phyloP scores from a whole-genome alignment of 1,140 invertebrate species.

The Drosophila biarmipes region DNA sequence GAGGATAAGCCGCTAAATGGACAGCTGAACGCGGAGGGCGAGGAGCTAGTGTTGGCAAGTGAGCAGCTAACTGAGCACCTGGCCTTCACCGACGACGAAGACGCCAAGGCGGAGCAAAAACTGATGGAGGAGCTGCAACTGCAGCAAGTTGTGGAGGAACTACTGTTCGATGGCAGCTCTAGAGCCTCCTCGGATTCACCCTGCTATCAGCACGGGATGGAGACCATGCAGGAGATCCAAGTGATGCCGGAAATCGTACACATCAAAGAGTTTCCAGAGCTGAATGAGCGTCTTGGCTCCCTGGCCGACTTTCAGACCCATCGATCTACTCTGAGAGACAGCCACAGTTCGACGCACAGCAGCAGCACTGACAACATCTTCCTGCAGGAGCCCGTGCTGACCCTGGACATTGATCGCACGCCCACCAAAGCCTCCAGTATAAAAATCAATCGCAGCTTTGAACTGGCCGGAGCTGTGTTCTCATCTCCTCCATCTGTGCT shows the following conservation, averaged over 20 bases:
- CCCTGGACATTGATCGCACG: constrained; percentile 79
- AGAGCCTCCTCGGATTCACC: constrained; percentile 54
- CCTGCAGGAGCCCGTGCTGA: constrained; percentile 81
- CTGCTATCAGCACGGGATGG: constrained; percentile 50
- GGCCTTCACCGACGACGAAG: constrained; percentile 19
- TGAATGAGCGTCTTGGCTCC: constrained; percentile 15
- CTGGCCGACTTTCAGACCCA: constrained; percentile 65
- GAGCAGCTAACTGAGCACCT: constrained; percentile 30
- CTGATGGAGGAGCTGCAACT: constrained; percentile 36
- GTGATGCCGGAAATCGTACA: constrained; percentile 8
- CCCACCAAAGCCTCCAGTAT: constrained; percentile 82
- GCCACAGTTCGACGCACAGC: constrained; percentile 68
- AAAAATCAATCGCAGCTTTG: constrained; percentile 80
- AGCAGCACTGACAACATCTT: constrained; percentile 83
- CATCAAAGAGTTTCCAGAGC: constrained; percentile 23
- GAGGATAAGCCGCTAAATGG: constrained; percentile 25
- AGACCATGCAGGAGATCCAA: constrained; percentile 37
- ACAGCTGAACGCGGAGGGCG: neutral
- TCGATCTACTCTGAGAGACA: constrained; percentile 65
- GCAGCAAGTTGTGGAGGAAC: constrained; percentile 45
- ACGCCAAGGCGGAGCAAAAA: constrained; percentile 24
- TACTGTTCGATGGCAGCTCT: constrained; percentile 58
- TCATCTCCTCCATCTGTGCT: constrained; percentile 73
- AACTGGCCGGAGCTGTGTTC: constrained; percentile 70
- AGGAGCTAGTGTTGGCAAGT: constrained; percentile 3